A percentile compares a stretch with the other conserved stretches of the same genome.
Conservation (phyloP, 2,113 vertebrate genomes). For the Mugil cephalus region DNA sequence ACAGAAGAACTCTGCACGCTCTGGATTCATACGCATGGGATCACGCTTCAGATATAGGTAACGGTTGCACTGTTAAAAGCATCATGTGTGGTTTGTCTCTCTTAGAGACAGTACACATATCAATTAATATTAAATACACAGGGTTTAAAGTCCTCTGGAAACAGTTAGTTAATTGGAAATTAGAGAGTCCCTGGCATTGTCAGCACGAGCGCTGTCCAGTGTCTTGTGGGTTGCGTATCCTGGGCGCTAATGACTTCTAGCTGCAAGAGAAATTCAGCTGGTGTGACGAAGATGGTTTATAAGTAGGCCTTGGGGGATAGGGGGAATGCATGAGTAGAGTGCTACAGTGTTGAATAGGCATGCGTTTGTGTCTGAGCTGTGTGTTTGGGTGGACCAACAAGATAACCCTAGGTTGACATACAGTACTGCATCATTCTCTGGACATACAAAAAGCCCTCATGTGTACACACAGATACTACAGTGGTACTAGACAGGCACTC, state of each 20-base stretch:
- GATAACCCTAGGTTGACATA: slow-evolving; percentile 1
- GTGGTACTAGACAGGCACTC: slow-evolving; percentile 34
- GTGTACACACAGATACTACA: slow-evolving; percentile 42
- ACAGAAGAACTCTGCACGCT: slow-evolving; percentile 89
- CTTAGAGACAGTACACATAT: too few relatives aligned
- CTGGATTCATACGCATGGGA: slow-evolving; percentile 95
- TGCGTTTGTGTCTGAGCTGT: slow-evolving; percentile 1
- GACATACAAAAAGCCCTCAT: slow-evolving; percentile 17
- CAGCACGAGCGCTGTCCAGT: neutral
- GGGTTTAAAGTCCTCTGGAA: too few relatives aligned
- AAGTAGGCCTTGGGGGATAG: neutral
- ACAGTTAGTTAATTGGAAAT: too few relatives aligned
- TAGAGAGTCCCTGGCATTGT: too few relatives aligned
- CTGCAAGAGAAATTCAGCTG: neutral
- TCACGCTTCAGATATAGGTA: slow-evolving; percentile 98
- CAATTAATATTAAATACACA: too few relatives aligned
- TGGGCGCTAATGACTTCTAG: neutral
- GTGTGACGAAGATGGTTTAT: neutral
- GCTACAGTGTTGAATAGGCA: neutral
- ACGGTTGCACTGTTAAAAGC: neutral
- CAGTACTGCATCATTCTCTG: slow-evolving; percentile 13
- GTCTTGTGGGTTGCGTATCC: neutral
- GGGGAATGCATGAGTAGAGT: neutral
- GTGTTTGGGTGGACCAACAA: slow-evolving; percentile 10
- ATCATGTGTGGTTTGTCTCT: too few relatives aligned